A percentile compares a stretch with the other conserved stretches of the same genome.
phyloP scores from a whole-genome alignment of 2,888 invertebrate genomes.

The Sepiola atlantica region DNA sequence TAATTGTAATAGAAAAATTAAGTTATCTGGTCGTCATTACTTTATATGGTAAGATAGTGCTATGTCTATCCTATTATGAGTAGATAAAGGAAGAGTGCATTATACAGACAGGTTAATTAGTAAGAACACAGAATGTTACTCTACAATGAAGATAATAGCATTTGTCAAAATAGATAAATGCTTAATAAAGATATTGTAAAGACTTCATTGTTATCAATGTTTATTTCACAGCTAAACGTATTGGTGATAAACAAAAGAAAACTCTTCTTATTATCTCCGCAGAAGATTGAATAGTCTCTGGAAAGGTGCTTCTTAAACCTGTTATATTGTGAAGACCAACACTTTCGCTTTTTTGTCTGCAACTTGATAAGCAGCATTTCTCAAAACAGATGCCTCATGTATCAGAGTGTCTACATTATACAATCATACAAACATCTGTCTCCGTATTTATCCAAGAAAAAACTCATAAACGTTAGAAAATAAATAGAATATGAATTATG shows the following conservation, averaged over 20 bases:
- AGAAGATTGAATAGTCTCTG: background rate
- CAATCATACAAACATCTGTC: background rate
- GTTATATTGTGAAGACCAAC: background rate
- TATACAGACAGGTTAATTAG: too few relatives aligned
- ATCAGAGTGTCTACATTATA: background rate
- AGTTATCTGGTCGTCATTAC: background rate
- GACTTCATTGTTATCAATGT: background rate
- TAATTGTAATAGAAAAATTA: background rate
- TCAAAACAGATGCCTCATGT: background rate
- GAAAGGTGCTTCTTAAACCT: background rate
- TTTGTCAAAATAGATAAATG: background rate
- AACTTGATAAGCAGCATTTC: background rate
- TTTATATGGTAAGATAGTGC: background rate
- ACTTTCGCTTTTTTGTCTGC: too few relatives aligned
- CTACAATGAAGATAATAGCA: background rate
- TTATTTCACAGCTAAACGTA: background rate
- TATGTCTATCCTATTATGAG: background rate
- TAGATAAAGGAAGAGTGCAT: too few relatives aligned
- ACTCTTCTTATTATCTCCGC: background rate
- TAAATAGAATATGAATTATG: background rate
- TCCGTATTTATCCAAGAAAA: background rate
- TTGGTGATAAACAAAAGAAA: background rate
- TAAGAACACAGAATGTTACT: background rate
- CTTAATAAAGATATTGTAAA: background rate
- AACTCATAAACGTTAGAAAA: background rate